Conservation (phyloP, 23 tunicate species). For the Ciona savignyi region DNA sequence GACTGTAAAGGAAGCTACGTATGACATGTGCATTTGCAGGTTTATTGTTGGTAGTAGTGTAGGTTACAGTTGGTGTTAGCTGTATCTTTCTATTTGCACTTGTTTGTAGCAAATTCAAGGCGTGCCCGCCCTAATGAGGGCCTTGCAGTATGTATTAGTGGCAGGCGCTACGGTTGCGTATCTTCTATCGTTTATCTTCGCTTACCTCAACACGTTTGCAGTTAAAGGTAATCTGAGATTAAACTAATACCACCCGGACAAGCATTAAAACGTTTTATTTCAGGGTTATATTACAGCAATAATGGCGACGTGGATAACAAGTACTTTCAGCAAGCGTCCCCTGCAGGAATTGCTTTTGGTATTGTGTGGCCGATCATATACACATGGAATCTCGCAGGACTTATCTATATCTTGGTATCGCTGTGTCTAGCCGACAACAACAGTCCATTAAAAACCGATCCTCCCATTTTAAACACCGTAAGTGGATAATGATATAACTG, state of each 20-base stretch:
- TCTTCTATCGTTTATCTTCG: constrained; percentile 21
- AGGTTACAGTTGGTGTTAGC: no score
- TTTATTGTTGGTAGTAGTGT: no score
- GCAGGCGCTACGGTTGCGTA: constrained; percentile 15
- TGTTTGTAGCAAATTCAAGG: no score
- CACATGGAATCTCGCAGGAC: constrained; percentile 49
- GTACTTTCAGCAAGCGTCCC: constrained; percentile 38
- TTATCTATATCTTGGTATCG: constrained; percentile 41
- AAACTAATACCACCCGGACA: not conserved
- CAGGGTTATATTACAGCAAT: constrained; percentile 19
- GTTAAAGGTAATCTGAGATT: constrained; percentile 16
- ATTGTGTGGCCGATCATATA: constrained; percentile 73
- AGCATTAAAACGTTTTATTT: not conserved
- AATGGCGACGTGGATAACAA: constrained; percentile 33
- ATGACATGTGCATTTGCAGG: no score
- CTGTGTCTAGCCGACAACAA: constrained; percentile 28
- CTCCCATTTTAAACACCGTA: constrained; percentile 32
- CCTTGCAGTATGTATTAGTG: constrained; percentile 12
- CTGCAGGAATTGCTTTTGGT: constrained; percentile 44
- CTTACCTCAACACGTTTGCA: constrained; percentile 14
- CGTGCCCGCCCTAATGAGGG: no score
- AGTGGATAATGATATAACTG: no score
- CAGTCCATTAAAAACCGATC: constrained; percentile 44
- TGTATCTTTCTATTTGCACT: no score
- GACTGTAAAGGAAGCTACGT: no score